A percentile compares a stretch with the other conserved stretches of the same genome.
These are phyloP conservation scores for Elanus axillaris DNA, from an alignment of 2,113 vertebrate genomes.

Conservation along the genomic window DNA sequence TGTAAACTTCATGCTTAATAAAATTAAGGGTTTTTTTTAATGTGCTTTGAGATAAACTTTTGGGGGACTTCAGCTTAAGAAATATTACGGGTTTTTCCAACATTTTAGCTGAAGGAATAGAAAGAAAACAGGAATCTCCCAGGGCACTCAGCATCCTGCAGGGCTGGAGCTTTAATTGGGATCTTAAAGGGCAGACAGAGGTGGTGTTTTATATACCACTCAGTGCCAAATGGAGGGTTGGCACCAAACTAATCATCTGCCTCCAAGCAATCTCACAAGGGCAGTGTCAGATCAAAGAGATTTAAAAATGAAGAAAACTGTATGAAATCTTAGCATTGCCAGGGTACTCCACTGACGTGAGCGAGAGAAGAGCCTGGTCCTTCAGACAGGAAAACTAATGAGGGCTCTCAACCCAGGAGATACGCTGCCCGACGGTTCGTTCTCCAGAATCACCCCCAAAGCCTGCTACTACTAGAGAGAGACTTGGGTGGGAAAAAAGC, in stretches of 20 bases:
- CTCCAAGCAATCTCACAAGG: background rate
- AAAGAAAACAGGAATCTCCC: background rate
- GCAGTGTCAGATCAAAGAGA: background rate
- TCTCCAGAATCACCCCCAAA: background rate
- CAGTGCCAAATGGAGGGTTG: background rate
- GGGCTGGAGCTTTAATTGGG: background rate
- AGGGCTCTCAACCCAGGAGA: background rate
- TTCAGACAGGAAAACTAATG: background rate
- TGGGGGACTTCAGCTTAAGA: background rate
- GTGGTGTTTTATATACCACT: background rate
- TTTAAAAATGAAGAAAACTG: background rate
- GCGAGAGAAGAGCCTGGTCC: background rate
- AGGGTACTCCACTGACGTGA: background rate
- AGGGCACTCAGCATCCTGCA: background rate
- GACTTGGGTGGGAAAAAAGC: background rate
- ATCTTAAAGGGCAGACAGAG: background rate
- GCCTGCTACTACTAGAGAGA: background rate
- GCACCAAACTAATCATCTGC: background rate
- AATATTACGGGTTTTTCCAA: background rate
- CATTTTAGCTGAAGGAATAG: background rate
- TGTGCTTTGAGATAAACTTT: background rate
- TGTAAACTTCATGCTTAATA: background rate
- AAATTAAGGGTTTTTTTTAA: background rate
- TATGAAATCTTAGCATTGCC: background rate
- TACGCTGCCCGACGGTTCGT: fast-evolving